These are phyloP conservation scores for Chaenocephalus aceratus DNA, from an alignment of 2,113 vertebrate species.

Conservation along the genomic window DNA sequence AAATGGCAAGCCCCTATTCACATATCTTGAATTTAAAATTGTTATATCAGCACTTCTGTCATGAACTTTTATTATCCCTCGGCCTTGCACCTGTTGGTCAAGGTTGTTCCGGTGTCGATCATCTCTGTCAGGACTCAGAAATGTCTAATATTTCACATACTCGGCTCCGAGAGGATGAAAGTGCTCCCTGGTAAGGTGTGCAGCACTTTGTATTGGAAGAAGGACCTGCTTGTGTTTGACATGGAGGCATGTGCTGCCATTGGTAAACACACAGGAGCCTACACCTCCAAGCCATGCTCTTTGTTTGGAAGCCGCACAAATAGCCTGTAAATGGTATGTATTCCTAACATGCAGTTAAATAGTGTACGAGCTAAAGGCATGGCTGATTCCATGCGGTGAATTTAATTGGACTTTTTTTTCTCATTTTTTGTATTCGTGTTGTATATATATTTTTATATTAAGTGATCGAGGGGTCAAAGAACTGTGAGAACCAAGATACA, in stretches of 20 bases:
- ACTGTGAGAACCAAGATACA: not conserved
- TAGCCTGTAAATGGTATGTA: not conserved
- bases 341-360: not conserved
- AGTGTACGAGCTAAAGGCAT: conserved; percentile 37
- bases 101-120: not conserved
- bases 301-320: conserved; percentile 6
- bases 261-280: conserved; percentile 61
- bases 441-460: not conserved
- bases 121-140: not conserved
- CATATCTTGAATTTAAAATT: not conserved
- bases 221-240: conserved; percentile 69
- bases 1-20: not conserved
- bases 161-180: not conserved
- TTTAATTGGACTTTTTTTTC: not conserved
- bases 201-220: conserved; percentile 30
- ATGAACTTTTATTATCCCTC: not conserved
- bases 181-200: not conserved
- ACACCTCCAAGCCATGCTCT: conserved; percentile 35
- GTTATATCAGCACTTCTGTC: not conserved
- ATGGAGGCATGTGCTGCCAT: conserved; percentile 73
- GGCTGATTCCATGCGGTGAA: not conserved
- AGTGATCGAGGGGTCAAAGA: not conserved
- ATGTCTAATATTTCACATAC: not conserved
- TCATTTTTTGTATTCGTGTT: not conserved
- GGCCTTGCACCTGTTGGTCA: not conserved